Base-by-base conservation (phyloP, 2,113 vertebrate genomes). In the Anguilla rostrata region DNA sequence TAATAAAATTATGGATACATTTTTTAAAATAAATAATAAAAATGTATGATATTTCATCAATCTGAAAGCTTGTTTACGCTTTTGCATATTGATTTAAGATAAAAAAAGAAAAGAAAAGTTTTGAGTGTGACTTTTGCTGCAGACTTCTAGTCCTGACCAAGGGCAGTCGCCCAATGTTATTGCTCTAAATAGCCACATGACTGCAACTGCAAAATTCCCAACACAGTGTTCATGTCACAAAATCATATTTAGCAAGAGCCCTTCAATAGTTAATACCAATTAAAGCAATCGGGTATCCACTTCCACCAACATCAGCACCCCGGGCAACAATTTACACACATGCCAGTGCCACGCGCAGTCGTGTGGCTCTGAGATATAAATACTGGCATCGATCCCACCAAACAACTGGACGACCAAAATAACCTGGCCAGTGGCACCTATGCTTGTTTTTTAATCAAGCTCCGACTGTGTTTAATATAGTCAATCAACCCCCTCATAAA, bases 231-330 rank as follows among this genome's bases (percentile, higher is more conserved):
- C 34, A 83, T 85, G 39, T 83, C 84, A 81, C 85, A 40, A 34
- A 86, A 85, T 87, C 84, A 85, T 81, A 86, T 89, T 87, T 89
- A 89, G 88, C 43, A 56, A 66, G 75, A 14, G 46, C 63, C 83
- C 84, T 66, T 87, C 78, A 80, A 87, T 83, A 83, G 86, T 87
- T 88, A 90, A 90, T 84, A 86, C 84, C 84, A 83, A 88, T 90
- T 84, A 87, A 85, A 86, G 84, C 49, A 46, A 83, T 39, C 40
- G 46, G 79, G 16, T 43, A 82, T 80, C 41, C 53, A 22, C 71
- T 83, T 85, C 84, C 83, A 80, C 85, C 84, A 83, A 84, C 57
- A 60, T 39, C 57, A 84, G 81, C 84, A 57, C 80, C 80, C 49
- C 34, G 41, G 34, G 79, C 71, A 75, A 60, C 29, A 78, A 75